Percentiles rank a stretch among this genome's conserved stretches.
Conservation (phyloP, 1,140 invertebrate genomes). For the Drosophila gunungcola region DNA sequence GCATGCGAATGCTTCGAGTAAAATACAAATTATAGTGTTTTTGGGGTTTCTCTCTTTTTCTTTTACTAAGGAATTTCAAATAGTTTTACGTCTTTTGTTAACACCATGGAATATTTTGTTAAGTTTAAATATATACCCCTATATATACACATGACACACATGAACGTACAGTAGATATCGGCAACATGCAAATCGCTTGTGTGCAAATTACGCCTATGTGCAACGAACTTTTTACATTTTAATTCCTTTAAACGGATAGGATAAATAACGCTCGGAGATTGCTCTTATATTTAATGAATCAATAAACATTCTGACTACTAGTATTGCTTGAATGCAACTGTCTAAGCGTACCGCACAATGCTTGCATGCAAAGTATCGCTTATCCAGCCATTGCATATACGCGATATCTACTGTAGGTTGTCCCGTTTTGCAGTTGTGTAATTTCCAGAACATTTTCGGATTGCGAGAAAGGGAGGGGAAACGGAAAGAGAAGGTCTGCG, state of each 20-base stretch:
- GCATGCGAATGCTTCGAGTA: constrained; percentile 30
- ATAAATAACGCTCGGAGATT: constrained; percentile 9
- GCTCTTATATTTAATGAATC: constrained; percentile 4
- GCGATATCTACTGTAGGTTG: constrained; percentile 21
- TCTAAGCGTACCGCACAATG: neutral
- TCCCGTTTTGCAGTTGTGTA: neutral
- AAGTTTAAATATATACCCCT: constrained; percentile 23
- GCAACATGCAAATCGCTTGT: constrained; percentile 9
- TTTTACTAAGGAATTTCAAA: constrained; percentile 74
- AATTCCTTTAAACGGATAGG: neutral
- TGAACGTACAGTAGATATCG: constrained; percentile 27
- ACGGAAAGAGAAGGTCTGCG: neutral
- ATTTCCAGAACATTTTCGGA: constrained; percentile 2
- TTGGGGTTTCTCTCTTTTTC: constrained; percentile 26
- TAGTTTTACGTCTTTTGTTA: constrained; percentile 59
- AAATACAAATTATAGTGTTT: constrained; percentile 24
- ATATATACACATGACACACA: constrained; percentile 34
- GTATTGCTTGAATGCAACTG: constrained; percentile 3
- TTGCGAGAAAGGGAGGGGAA: constrained; percentile 4
- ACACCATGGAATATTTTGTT: constrained; percentile 74
- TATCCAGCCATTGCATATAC: constrained; percentile 1
- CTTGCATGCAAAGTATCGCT: neutral
- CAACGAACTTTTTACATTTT: constrained; percentile 3
- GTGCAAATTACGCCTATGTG: neutral
- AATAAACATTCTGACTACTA: constrained; percentile 6